Evolutionary conservation across 1,140 invertebrate species (phyloP).

Genomic region (Cyclina sinensis): DNA sequence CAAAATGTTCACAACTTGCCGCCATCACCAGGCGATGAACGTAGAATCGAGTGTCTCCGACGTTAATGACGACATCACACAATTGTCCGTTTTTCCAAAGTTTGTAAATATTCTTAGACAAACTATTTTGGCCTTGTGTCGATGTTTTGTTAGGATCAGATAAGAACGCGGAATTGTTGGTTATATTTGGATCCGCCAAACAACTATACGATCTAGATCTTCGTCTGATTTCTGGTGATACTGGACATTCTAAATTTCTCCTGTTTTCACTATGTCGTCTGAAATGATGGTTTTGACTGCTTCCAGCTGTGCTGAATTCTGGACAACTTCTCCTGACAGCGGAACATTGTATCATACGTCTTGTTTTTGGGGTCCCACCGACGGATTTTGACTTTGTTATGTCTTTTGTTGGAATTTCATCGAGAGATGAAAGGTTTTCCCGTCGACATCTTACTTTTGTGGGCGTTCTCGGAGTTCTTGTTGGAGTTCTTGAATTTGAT

Average conservation of each 20-base stretch:
- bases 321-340: conserved; percentile 27
- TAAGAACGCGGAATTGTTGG: conserved; percentile 18
- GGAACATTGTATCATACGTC: not conserved
- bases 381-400: not conserved
- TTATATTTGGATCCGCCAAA: not conserved
- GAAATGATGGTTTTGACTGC: not conserved
- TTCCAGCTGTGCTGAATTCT: not conserved
- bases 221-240: not conserved
- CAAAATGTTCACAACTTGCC: conserved; percentile 43
- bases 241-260: too few relatives aligned
- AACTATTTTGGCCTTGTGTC: not conserved
- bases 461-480: conserved; percentile 36
- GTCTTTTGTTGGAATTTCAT: conserved; percentile 64
- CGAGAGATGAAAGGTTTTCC: conserved; percentile 6
- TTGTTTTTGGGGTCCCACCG: not conserved
- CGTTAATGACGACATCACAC: conserved; percentile 55
- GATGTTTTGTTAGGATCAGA: not conserved
- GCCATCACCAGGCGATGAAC: conserved; percentile 51
- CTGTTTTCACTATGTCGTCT: conserved; percentile 39
- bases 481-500: not conserved
- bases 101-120: conserved; percentile 54
- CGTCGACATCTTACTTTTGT: conserved; percentile 48
- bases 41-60: conserved; percentile 6
- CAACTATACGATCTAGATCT: not conserved
- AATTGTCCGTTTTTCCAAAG: conserved; percentile 45